Percentiles rank a stretch among this genome's conserved stretches.
Evolutionary conservation across 2,888 invertebrate genomes (phyloP).

Genomic region (Cephus rjabovi): DNA sequence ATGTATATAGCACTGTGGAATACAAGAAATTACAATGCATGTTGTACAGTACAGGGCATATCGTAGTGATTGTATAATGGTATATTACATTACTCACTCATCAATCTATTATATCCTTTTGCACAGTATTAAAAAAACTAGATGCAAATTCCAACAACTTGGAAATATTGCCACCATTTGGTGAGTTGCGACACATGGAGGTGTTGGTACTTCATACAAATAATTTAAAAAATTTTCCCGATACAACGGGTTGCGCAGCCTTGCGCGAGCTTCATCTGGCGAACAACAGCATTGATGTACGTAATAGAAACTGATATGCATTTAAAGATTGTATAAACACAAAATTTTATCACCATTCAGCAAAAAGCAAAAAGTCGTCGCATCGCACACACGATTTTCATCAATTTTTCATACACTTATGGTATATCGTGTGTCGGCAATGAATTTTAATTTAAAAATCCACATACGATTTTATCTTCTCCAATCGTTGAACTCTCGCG

Average conservation of each 20-base stretch:
- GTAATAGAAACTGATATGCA: conserved; percentile 31
- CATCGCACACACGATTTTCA: background rate
- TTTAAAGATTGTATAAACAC: background rate
- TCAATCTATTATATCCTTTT: conserved; percentile 12
- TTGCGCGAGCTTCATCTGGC: conserved; percentile 86
- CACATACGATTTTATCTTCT: background rate
- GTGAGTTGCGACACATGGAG: conserved; percentile 81
- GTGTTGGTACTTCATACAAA: conserved; percentile 85
- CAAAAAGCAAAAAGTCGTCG: background rate
- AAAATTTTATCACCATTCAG: background rate
- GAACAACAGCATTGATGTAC: conserved; percentile 83
- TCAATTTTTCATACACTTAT: background rate
- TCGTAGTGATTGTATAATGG: background rate
- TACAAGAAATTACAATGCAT: background rate
- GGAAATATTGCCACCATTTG: conserved; percentile 75
- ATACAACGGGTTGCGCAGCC: conserved; percentile 79
- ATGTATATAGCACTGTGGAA: background rate
- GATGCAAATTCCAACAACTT: conserved; percentile 81
- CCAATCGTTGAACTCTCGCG: background rate
- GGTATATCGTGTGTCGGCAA: background rate
- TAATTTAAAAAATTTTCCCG: conserved; percentile 80
- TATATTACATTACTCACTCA: background rate
- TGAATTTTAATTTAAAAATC: background rate
- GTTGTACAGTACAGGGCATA: background rate
- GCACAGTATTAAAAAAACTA: conserved; percentile 76